Evolutionary conservation across 2,113 vertebrate genomes (phyloP), one percentile per base, ranked within the genome.

Genomic region (Chaetura pelagica): DNA sequence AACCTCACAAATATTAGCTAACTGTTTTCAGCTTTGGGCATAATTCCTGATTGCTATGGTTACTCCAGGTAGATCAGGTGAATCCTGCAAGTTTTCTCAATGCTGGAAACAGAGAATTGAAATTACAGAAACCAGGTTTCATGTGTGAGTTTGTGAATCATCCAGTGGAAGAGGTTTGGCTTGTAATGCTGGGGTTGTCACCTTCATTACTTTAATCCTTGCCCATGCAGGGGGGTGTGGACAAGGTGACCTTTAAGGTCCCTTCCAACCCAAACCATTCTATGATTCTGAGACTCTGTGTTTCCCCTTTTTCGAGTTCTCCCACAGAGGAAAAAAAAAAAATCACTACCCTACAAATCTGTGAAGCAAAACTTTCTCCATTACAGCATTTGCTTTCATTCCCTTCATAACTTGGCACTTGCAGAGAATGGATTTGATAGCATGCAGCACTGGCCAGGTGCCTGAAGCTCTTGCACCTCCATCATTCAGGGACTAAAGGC

Each of bases 91-190:
- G 12, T 20, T 15, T 79, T 71, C 71, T 42, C 16, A 32, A 13
- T 1, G 1, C 15, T 54, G 62, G 15, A 68, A 80, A 79, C 14
- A 22, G 30, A 51, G 48, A 32, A 27, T 0, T 61, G 64, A 78
- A 48, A 24, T 38, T 1, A 38, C 12, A 16, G 34, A 26, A 87
- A 26, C 4, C 0, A 2, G 14, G 35, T n/a, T 75, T 49, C 38
- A 74, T 0, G 3, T 1, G 6, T 2, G 30, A 75, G 44, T 18
- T 19, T 48, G 4, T 27, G 35, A 59, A 42, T 5, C 1, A 1
- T 5, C 24, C 42, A 51, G 29, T 34, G 42, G 42, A 59, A 77
- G 15, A 29, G 18, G 30, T n/a, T 55, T 63, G 29, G 9, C 29
- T 84, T 51, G 12, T 51, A 10, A 20, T 9, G 7, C 34, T 26